Evolutionary conservation across 1,140 invertebrate genomes (phyloP), one percentile per base, ranked within the genome.

Genomic region (Dufourea novaeangliae): DNA sequence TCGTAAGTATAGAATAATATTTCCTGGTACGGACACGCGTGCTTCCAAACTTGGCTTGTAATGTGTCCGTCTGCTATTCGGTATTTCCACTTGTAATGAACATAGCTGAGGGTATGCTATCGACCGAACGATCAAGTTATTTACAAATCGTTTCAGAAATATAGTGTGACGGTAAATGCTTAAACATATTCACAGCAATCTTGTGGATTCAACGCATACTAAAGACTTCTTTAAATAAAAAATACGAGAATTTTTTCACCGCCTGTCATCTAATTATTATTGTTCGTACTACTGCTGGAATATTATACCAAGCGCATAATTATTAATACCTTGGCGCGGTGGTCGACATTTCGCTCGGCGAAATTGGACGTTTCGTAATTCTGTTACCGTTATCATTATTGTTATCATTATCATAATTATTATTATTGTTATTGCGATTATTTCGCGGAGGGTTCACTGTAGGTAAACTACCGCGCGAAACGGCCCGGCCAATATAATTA

Each of bases 301-400:
- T 61, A 54, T 52, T 61, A 62, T 62, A 70, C 79, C n/a, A 46
- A n/a, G 41, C n/a, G 27, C 50, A 64, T 79, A 82, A 83, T 83
- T 82, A 83, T 83, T 83, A 83, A 82, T 82, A 78, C 71, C 25
- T 70, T 78, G 69, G 66, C 52, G 78, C 64, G 66, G 69, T 44
- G 41, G 64, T 50, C 73, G 62, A 41, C 69, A 37, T 66, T 78
- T 83, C 50, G 14, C 69, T 29, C 54, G 37, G 57, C 29, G 66
- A 79, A 82, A 82, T 83, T 66, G 75, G 44, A 66, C 75, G 76
- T 82, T 82, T 78, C 59, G 66, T 76, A 71, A 79, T 73, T 66
- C 62, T 71, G 67, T 72, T 78, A 66, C 59, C 77, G 64, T 78
- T 78, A 74, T 70, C 64, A 64, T 83, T 83, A 83, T 82, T 80